Base-by-base conservation (phyloP, 2,888 invertebrate genomes). In the Drosophila pseudotalamancana region DNA sequence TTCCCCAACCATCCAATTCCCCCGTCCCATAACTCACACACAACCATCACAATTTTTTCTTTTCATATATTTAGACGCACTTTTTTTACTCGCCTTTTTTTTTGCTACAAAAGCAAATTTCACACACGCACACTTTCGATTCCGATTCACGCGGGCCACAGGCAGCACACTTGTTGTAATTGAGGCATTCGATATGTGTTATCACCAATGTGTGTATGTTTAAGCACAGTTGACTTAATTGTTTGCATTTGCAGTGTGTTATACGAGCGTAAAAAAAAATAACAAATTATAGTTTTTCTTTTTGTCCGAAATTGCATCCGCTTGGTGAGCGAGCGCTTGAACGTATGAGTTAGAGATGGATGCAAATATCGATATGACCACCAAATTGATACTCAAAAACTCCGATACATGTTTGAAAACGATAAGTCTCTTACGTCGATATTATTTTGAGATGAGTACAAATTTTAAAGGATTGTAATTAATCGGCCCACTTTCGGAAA, bases 41-140 rank as follows among this genome's bases (percentile, higher is more conserved):
- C 67, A 54, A 55, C 51, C 45, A 51, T 23, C 68, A 68, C 68
- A 63, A 55, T 60, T 25, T 54, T 51, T 57, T 16, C 64, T 71
- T 23, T 59, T 68, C 68, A 72, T 72, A 72, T 72, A 72, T 67
- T 72, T 72, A 72, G 72, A 72, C 72, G 72, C 72, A 72, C 72
- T 72, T 72, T 72, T 67, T 69, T 72, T 67, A 57, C 56, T 67
- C 45, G 50, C 54, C 51, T 65, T 49, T 35, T 39, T 46, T 59
- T 51, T 60, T 66, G 62, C 61, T 67, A 53, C 31, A 54, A 54
- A 34, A 42, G 66, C 72, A 71, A 72, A 72, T 59, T 72, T 72
- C 51, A 68, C 72, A 72, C 72, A 72, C 72, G 72, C 72, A 72
- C 72, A 72, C 66, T 59, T 54, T 62, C 54, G 53, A 62, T 62